Evolutionary conservation across 2,113 vertebrate species (phyloP).

Genomic region (Bagarius yarrelli): DNA sequence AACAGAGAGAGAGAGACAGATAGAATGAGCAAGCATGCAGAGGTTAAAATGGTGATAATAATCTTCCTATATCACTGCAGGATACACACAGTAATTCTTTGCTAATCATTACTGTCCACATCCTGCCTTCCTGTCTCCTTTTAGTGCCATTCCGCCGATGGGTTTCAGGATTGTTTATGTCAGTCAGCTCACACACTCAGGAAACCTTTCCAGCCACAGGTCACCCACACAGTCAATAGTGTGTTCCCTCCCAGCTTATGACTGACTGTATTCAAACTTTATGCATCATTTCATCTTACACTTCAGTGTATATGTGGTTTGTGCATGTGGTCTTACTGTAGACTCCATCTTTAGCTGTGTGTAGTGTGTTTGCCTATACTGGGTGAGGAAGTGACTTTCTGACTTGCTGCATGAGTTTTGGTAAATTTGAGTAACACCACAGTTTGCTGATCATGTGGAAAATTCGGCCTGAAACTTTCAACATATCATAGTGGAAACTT

Average conservation of each 20-base stretch:
- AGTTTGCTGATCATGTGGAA: background rate
- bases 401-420: background rate
- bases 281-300: conserved; percentile 1
- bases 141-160: background rate
- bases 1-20: background rate
- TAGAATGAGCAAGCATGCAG: background rate
- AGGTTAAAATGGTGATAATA: background rate
- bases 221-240: background rate
- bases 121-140: conserved; percentile 25
- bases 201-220: conserved; percentile 4
- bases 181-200: background rate
- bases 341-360: background rate
- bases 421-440: background rate
- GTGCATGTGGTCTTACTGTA: background rate
- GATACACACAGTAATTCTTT: background rate
- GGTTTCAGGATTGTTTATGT: background rate
- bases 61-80: background rate
- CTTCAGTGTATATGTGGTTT: background rate
- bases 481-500: background rate
- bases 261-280: conserved; percentile 1
- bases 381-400: background rate
- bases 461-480: background rate
- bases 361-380: background rate
- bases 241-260: background rate
- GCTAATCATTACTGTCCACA: background rate